Percentiles rank a stretch among this genome's conserved stretches.
phyloP scores from a whole-genome alignment of 2,888 invertebrate species.

The Cheilosia variabilis region DNA sequence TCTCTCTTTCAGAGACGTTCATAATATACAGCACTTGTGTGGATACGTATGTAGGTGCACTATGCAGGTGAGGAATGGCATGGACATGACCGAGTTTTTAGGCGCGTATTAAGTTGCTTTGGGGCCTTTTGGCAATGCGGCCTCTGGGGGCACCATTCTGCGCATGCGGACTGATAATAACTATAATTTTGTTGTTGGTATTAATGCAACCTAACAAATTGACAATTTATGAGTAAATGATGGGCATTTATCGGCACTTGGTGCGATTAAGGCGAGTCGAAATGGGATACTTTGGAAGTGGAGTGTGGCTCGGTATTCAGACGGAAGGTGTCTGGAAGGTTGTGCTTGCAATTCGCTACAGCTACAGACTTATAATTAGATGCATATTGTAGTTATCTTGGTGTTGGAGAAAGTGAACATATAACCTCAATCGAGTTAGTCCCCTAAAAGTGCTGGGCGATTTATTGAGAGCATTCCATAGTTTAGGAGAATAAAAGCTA shows the following conservation, averaged over 20 bases:
- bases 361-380: no score
- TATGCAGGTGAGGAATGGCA: slow-evolving; percentile 50
- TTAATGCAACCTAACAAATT: slow-evolving; percentile 77
- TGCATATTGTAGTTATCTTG: no score
- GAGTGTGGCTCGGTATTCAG: no score
- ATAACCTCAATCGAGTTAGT: no score
- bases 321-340: neutral
- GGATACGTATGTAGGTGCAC: slow-evolving; percentile 58
- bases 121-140: slow-evolving; percentile 76
- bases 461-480: no score
- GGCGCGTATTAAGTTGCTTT: slow-evolving; percentile 79
- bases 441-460: no score
- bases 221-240: slow-evolving; percentile 75
- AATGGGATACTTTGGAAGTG: slow-evolving; percentile 24
- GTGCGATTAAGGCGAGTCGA: slow-evolving; percentile 11
- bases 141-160: slow-evolving; percentile 28
- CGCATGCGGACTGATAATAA: slow-evolving; percentile 39
- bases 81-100: slow-evolving; percentile 77
- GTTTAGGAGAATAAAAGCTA: no score
- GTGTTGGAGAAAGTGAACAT: no score
- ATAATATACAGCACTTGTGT: no score
- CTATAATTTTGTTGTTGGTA: slow-evolving; percentile 68
- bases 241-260: slow-evolving; percentile 39
- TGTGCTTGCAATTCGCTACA: neutral
- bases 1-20: slow-evolving; percentile 63